Base-by-base conservation (phyloP, 2,888 invertebrate species). In the Lucinisca nassula region DNA sequence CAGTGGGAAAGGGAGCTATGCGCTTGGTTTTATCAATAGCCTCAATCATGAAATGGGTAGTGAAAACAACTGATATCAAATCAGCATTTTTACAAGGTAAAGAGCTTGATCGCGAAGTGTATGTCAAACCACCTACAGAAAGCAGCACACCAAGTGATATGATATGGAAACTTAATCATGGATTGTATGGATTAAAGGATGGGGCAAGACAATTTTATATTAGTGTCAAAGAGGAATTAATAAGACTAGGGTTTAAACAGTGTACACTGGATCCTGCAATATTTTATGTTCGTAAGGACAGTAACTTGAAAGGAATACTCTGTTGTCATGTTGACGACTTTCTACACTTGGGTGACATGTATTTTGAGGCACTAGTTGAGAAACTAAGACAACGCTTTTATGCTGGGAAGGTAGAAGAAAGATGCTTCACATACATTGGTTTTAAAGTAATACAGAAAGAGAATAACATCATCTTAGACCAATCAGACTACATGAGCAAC, bases 11-110 rank as follows among this genome's bases (percentile, higher is more conserved):
- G 74, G 79, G 78, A 32, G 37, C 87, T 24, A 82, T 89, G 24
- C 79, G 85, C 72, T 79, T 89, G 32, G 74, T 90, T 74, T 81
- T 90, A 10, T 67, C 88, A 40, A 30, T 83, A 27, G 81, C 80
- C 24, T 84, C 88, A 12, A 83, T 73, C 27, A 81, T 82, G 58
- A 55, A 82, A 14, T 90, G 91, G 91, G 81, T 21, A 32, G 38
- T 83, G 24, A 88, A 91, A 84, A 85, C 87, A 24, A 91, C 87
- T 14, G 88, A 91, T 67, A 87, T 90, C 17, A 91, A 91, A 67
- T 86, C 78, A 14, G 90, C 90, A n/a, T 92, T 92, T 83, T 73
- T 91, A 14, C 87, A 91, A 51, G 91, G 91, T n/a, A 81, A 35
- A n/a, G n/a, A n/a, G n/a, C n/a, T n/a, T n/a, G n/a, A n/a, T n/a